Evolutionary conservation across 2,888 invertebrate genomes (phyloP), one percentile per base, ranked within the genome.

Genomic region (Amphipoea oculea): DNA sequence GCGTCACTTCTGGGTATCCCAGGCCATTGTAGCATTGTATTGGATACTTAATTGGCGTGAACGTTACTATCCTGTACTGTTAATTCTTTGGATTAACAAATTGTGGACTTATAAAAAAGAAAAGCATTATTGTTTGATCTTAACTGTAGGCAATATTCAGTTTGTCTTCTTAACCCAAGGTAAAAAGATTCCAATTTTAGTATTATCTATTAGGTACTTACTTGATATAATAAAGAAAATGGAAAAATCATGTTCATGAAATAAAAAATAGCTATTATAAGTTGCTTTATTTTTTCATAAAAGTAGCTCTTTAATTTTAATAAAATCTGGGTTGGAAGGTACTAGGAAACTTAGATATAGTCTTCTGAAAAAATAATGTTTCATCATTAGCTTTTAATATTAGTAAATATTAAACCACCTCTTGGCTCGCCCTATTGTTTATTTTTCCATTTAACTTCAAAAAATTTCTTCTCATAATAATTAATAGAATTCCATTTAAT

Each of bases 1-100:
- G n/a, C 74, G 83, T 79, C 85, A 88, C 76, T 85, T 81, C 82
- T 80, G 69, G 69, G 78, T 78, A 70, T 76, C 63, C 72, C 40
- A 45, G 45, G n/a, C 63, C 36, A 79, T 76, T 83, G 73, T 69
- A 69, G 69, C 73, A 73, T 73, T 72, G 73, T 76, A 77, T 65
- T 65, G 36, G 20, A 62, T 81, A 81, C 81, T 78, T 82, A 78
- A 88, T 79, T 81, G 72, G 62, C 70, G 65, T 69, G n/a, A 74
- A 76, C 74, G 62, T 62, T 36, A 57, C 67, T 75, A 72, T 68
- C 68, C 40, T 70, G 71, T 36, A 36, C 17, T 40, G 23, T 65
- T 63, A 4, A 62, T 42, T 76, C 40, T 42, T 68, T 74, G 60
- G 20, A 79, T 72, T 17, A 42, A 20, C 57, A 7, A 6, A 63